phyloP scores from a whole-genome alignment of 2,888 invertebrate species.

The Lasius platythorax region DNA sequence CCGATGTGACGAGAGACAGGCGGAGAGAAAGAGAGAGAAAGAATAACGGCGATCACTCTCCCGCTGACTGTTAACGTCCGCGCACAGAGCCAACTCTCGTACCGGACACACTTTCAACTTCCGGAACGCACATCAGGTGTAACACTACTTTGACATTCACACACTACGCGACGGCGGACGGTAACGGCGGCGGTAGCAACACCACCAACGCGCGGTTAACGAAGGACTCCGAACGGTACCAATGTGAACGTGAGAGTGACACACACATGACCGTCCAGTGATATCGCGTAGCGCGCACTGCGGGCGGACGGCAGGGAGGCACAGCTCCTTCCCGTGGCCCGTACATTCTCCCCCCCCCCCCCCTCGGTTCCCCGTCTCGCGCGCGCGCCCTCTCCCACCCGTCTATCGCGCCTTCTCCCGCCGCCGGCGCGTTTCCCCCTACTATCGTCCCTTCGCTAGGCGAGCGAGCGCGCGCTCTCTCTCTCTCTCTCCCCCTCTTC shows the following conservation, averaged over 20 bases:
- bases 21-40: background rate
- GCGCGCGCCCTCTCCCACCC: constrained; percentile 51
- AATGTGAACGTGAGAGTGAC: constrained; percentile 79
- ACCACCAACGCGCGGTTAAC: constrained; percentile 68
- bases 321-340: constrained; percentile 80
- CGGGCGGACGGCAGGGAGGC: constrained; percentile 81
- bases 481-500: background rate
- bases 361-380: constrained; percentile 28
- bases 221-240: constrained; percentile 74
- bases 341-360: constrained; percentile 62
- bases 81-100: background rate
- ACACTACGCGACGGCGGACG: constrained; percentile 65
- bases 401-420: constrained; percentile 19
- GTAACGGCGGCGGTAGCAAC: constrained; percentile 60
- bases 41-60: constrained; percentile 9
- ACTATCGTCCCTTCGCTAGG: background rate
- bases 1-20: background rate
- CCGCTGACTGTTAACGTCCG: constrained; percentile 28
- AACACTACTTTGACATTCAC: constrained; percentile 56
- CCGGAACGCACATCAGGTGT: constrained; percentile 67
- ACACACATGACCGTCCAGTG: constrained; percentile 83
- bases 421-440: constrained; percentile 38
- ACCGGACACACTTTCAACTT: constrained; percentile 68
- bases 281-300: constrained; percentile 85
- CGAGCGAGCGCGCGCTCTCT: constrained; percentile 21